Evolutionary conservation across 2,113 vertebrate genomes (phyloP), one percentile per base, ranked within the genome.

Genomic region (Heterotilapia buettikoferi): DNA sequence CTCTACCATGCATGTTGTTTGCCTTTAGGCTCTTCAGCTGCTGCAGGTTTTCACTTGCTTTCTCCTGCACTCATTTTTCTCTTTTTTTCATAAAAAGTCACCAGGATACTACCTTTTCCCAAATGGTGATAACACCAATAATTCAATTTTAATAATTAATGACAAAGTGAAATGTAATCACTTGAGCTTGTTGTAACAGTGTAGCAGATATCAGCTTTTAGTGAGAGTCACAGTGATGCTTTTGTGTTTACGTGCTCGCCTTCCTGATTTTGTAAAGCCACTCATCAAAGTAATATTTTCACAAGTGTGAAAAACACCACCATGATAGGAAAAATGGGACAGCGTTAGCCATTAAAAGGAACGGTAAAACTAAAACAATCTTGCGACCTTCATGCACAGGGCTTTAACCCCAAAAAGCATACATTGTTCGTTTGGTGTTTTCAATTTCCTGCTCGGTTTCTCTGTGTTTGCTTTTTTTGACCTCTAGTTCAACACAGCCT

Each of bases 401-500:
- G 43, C 21, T 82, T 83, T 31, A 79, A 57, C 79, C 13, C 68
- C 10, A 24, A 43, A 90, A 76, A 88, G 33, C 87, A 63, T 21
- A 71, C 38, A 66, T 43, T 79, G 53, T 59, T 83, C 14, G 9
- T 63, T 85, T 36, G 61, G 38, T 88, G 88, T 86, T 93, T 93
- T 91, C 89, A 91, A 93, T 94, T 92, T 94, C 90, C 89, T 90
- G 88, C 89, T 66, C 13, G 8, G 31, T 57, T 83, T 83, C 61
- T 61, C 31, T 85, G 84, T 92, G 86, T 93, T 89, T 91, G 82
- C 85, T 90, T 88, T 84, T 50, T 86, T 87, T 93, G 80, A 91
- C 86, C 86, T 84, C 54, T 18, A 88, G 86, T 89, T 89, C 76
- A 86, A n/a, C 36, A 83, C 76, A 86, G 90, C 86, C 84, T 89